Conservation (phyloP, 2,797 vertebrate species). For the Gadopsis bispinosus region DNA sequence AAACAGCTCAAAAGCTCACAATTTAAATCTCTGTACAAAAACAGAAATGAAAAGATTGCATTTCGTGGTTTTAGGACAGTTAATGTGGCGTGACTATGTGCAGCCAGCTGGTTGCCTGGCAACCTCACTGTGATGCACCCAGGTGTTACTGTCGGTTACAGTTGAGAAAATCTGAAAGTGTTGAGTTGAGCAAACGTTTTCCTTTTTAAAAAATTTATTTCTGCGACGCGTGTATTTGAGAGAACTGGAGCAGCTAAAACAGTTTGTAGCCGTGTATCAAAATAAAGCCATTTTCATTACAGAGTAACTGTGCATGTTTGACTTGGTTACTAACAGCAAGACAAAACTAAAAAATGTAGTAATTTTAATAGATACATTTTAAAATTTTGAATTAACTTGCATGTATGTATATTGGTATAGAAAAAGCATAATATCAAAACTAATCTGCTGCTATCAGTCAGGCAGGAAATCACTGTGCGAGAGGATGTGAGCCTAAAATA, state of each 20-base stretch:
- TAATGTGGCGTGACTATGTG: neutral
- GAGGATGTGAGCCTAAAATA: slow-evolving; percentile 22
- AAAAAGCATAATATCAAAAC: neutral
- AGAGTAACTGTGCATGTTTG: neutral
- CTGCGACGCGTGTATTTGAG: neutral
- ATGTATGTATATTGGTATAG: neutral
- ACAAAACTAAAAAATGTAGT: neutral
- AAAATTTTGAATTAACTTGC: neutral
- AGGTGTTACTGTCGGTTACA: neutral
- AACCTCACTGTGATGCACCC: neutral
- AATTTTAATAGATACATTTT: neutral
- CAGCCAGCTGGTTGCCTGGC: neutral
- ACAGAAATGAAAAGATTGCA: neutral
- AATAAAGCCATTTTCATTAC: neutral
- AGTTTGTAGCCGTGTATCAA: neutral
- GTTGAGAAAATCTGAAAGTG: neutral
- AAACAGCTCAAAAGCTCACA: neutral
- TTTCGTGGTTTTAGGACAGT: neutral
- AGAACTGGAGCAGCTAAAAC: neutral
- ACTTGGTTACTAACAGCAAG: neutral
- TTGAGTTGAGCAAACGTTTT: neutral
- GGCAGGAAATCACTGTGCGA: slow-evolving; percentile 3
- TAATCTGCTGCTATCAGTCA: neutral
- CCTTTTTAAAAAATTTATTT: neutral
- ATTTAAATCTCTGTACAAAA: neutral